phyloP scores from a whole-genome alignment of 2,113 vertebrate genomes.

The Nesogale talazaci region DNA sequence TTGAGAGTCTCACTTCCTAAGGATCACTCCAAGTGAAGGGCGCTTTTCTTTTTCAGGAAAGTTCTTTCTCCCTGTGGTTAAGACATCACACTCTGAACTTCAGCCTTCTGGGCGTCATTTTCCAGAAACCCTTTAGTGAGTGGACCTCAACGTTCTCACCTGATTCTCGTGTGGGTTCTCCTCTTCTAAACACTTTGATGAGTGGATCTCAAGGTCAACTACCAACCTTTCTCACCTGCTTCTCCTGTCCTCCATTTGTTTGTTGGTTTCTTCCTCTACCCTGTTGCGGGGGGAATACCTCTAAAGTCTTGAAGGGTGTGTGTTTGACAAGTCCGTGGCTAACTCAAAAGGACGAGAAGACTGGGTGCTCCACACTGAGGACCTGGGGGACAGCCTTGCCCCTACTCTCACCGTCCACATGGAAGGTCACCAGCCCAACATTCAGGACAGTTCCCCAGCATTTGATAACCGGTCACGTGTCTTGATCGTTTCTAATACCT shows the following conservation, averaged over 20 bases:
- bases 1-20: background rate
- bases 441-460: background rate
- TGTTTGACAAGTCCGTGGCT: background rate
- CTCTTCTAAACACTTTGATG: background rate
- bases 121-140: background rate
- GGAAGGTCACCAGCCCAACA: background rate
- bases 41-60: conserved; percentile 14
- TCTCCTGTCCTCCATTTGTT: background rate
- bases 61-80: background rate
- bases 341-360: background rate
- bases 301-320: background rate
- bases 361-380: background rate
- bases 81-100: background rate
- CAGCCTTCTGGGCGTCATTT: background rate
- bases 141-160: too few relatives aligned
- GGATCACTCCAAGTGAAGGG: background rate
- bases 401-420: background rate
- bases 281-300: background rate
- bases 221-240: background rate
- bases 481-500: conserved; percentile 40
- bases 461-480: background rate
- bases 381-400: background rate
- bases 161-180: too few relatives aligned
- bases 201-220: background rate
- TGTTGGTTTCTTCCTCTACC: background rate